Base-by-base conservation (phyloP, 2,888 invertebrate species). In the Drosophila meridionalis region DNA sequence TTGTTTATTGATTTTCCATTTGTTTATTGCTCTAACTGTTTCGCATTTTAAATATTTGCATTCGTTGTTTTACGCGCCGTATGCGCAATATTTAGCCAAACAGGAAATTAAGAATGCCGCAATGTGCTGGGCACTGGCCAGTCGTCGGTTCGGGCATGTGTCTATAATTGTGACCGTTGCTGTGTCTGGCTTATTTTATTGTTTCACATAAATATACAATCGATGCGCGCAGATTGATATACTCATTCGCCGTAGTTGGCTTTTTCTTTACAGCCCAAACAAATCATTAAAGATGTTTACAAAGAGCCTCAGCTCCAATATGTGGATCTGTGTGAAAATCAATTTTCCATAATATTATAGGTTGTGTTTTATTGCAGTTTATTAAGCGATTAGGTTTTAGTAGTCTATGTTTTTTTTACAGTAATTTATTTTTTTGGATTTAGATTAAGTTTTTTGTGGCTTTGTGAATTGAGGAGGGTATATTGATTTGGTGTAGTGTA, bases 21-120 rank as follows among this genome's bases (percentile, higher is more conserved):
- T 77, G 68, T 80, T 76, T 69, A 69, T 80, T 76, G 55, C 66
- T 61, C 50, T 66, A 48, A 55, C 55, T 57, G 52, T 75, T 53
- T 43, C 38, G 42, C 67, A 66, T 73, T 70, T 76, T 58, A 73
- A 87, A 76, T 77, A 84, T 89, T 89, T 79, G 90, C 88, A 89
- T 87, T 76, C 75, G 68, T 76, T 72, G 68, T 69, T 68, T 50
- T 50, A 85, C 76, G 69, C 63, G 64, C 88, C 85, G 85, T 80
- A 88, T 86, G 73, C 74, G 90, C 77, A 85, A 90, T 80, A 74
- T 69, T 71, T 64, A 43, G 55, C 56, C 48, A 68, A 76, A 68
- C 84, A 85, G 90, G 82, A 89, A 85, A 81, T 71, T 57, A 48
- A 57, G 59, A 71, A 53, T 56, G 59, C 57, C 55, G 61, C 45